Evolutionary conservation across 2,888 invertebrate species (phyloP).

Genomic region (Cephus pulcher): DNA sequence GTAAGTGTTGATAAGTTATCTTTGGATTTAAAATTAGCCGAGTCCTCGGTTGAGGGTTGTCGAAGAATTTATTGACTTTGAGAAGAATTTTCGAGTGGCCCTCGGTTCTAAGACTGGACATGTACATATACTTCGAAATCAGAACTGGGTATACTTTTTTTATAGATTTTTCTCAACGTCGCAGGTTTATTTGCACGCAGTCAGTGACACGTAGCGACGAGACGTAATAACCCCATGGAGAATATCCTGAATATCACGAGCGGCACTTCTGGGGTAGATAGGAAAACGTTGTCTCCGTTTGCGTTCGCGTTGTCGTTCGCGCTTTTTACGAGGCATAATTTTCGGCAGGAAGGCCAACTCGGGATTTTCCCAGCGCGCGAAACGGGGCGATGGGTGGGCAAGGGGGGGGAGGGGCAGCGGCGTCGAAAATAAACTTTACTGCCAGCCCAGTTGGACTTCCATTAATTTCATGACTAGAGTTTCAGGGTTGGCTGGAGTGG

Average conservation of each 20-base stretch:
- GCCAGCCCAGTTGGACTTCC: constrained; percentile 16
- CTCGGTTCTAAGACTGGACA: too few species aligned
- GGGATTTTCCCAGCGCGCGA: constrained; percentile 20
- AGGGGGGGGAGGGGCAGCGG: constrained; percentile 9
- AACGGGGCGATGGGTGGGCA: neutral
- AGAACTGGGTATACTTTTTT: neutral
- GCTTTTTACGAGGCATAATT: constrained; percentile 32
- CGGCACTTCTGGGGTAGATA: too few species aligned
- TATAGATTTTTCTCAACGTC: neutral
- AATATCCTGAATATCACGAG: too few species aligned
- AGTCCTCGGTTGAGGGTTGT: neutral
- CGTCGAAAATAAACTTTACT: constrained; percentile 33
- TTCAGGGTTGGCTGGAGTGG: neutral
- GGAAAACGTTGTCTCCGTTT: too few species aligned
- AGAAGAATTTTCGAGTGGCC: too few species aligned
- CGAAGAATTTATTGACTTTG: too few species aligned
- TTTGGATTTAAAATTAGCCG: neutral
- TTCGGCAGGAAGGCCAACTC: constrained; percentile 21
- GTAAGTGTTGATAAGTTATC: constrained; percentile 59
- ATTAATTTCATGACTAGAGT: constrained; percentile 18
- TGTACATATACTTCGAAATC: neutral
- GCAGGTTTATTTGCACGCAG: neutral
- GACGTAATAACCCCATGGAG: too few species aligned
- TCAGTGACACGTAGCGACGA: neutral
- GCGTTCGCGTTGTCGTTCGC: constrained; percentile 18